phyloP scores from a whole-genome alignment of 2,888 invertebrate species.

The Linyphia triangularis region DNA sequence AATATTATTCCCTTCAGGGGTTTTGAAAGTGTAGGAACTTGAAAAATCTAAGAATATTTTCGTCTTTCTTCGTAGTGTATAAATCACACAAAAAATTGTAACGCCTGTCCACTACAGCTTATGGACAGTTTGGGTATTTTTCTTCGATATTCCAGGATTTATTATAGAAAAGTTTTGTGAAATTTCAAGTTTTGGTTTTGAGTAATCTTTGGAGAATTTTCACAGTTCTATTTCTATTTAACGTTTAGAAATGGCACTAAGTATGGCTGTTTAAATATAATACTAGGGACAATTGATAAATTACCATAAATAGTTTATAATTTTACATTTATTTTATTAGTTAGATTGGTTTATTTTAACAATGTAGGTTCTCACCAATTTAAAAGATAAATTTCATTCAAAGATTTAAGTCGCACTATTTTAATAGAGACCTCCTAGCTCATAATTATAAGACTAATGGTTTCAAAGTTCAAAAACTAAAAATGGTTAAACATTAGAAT shows the following conservation, averaged over 20 bases:
- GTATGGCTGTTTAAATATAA: too few species aligned
- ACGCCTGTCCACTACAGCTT: constrained; percentile 29
- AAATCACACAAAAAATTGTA: constrained; percentile 39
- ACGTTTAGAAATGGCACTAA: constrained; percentile 7
- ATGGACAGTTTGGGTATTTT: neutral
- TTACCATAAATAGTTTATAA: too few species aligned
- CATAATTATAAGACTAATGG: too few species aligned
- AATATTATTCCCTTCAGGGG: constrained; percentile 19
- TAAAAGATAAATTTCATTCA: too few species aligned
- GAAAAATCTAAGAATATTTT: constrained; percentile 17
- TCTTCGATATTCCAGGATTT: neutral
- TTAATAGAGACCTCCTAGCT: too few species aligned
- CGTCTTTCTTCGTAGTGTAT: constrained; percentile 32
- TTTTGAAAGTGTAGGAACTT: constrained; percentile 1
- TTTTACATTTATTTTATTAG: too few species aligned
- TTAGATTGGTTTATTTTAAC: too few species aligned
- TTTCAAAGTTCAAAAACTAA: too few species aligned
- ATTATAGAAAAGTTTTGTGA: constrained; percentile 25
- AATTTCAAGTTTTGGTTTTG: constrained; percentile 1
- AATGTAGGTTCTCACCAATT: too few species aligned
- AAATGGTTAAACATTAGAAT: too few species aligned
- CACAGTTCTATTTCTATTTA: constrained; percentile 7
- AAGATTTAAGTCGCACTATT: too few species aligned
- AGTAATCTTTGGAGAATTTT: constrained; percentile 1
- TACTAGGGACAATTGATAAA: too few species aligned